Evolutionary conservation across 1,140 invertebrate genomes (phyloP), one percentile per base, ranked within the genome.

Genomic region (Tribolium madens): DNA sequence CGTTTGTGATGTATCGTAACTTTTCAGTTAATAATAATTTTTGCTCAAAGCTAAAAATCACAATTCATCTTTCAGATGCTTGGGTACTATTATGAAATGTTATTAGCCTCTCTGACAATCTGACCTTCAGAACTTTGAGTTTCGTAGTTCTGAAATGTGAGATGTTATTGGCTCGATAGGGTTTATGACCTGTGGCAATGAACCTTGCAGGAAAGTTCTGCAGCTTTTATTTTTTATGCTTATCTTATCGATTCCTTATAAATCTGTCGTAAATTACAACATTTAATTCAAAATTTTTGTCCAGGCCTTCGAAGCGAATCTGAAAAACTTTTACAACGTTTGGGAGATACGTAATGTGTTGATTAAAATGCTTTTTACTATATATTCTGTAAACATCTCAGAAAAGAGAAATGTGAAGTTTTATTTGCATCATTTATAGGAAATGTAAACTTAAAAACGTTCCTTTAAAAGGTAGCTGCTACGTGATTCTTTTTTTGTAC

Each of bases 151-250:
- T 14, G 14, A 21, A 64, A 64, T 57, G 10, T 18, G 52, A 57
- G 57, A 31, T 64, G 57, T 64, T 64, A 64, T 64, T 64, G 57
- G 26, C 6, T 64, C n/a, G 57, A 42, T 36, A 64, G 57, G 57
- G 21, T 64, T 64, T 64, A 64, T 42, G 57, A 64, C 57, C 57
- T 12, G 57, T 33, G 57, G 21, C 57, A 64, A 64, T 12, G 57
- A 64, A 64, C 57, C 57, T 33, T 33, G 21, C 6, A 33, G 57
- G 53, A 64, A 64, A 64, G 9, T 64, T 64, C 12, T 12, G n/a
- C 5, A 64, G 57, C 21, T 64, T 33, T 64, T 64, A 64, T 64
- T 36, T 64, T 64, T 64, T 64, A 64, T 64, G 57, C 26, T 33
- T 14, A 33, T 36, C 57, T 64, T 12, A 64, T 64, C 26, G 57